These are phyloP conservation scores for Phenganax subtilis DNA, from an alignment of 92 coral and sea anemone genomes.

Conservation along the genomic window DNA sequence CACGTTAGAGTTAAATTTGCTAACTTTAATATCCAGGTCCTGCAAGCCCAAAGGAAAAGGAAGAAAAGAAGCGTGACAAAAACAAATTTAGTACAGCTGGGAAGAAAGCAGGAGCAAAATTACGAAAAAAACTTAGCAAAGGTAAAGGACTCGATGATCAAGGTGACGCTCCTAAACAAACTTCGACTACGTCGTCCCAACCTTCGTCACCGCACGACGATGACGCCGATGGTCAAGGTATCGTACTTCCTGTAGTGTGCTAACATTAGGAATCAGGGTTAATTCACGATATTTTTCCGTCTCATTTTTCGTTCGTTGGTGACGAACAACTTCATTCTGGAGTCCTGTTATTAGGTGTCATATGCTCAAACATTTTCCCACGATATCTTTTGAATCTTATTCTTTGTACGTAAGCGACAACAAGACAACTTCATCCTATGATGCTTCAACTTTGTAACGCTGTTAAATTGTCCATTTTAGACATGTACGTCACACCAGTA, in stretches of 20 bases:
- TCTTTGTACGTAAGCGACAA: too few relatives aligned
- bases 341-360: too few relatives aligned
- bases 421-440: too few relatives aligned
- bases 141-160: conserved; percentile 11
- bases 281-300: background rate
- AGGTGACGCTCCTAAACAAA: background rate
- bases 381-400: too few relatives aligned
- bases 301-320: too few relatives aligned
- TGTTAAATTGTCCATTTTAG: background rate
- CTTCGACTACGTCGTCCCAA: background rate
- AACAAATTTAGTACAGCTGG: conserved; percentile 26
- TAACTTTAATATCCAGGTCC: background rate
- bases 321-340: too few relatives aligned
- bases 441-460: too few relatives aligned
- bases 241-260: too few relatives aligned
- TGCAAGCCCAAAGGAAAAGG: conserved; percentile 23
- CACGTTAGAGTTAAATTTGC: background rate
- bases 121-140: conserved; percentile 1
- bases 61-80: conserved; percentile 23
- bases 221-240: conserved; percentile 13
- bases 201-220: background rate
- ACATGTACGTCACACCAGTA: conserved; percentile 38
- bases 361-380: too few relatives aligned
- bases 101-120: conserved; percentile 27
- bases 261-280: too few relatives aligned